Evolutionary conservation across 92 coral and sea anemone species (phyloP).

Genomic region (Parazoanthus swiftii): DNA sequence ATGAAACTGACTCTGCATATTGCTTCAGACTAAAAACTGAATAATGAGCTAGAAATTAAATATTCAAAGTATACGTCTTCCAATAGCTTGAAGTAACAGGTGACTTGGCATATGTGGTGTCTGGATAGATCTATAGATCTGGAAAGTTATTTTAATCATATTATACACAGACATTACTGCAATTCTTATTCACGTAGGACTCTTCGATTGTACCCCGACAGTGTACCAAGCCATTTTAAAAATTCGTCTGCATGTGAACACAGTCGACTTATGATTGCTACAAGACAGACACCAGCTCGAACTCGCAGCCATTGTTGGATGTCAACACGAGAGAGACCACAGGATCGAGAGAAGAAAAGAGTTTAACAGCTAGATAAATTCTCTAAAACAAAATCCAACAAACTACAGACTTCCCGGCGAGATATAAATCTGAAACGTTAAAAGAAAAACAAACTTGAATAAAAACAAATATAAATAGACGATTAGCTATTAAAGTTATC

Average conservation of each 20-base stretch:
- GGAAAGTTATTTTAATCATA: neutral
- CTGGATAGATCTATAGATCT: no score
- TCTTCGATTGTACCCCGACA: no score
- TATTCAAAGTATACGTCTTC: neutral
- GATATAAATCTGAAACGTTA: neutral
- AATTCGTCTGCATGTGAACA: no score
- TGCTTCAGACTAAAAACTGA: constrained; percentile 4
- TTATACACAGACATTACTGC: neutral
- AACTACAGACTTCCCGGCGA: neutral
- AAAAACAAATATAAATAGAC: neutral
- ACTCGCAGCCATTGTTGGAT: no score
- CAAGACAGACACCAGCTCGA: no score
- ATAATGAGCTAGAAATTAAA: neutral
- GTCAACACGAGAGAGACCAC: no score
- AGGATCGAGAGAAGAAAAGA: neutral
- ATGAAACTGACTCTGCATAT: neutral
- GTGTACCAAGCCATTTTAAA: no score
- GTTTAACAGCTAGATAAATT: neutral
- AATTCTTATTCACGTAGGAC: neutral
- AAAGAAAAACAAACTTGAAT: neutral
- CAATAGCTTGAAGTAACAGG: neutral
- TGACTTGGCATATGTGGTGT: neutral
- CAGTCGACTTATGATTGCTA: no score
- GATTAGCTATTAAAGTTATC: neutral
- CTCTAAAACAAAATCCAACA: neutral